A percentile compares a stretch with the other conserved stretches of the same genome.
Conservation (phyloP, 2,113 vertebrate genomes). For the Prolemur simus region DNA sequence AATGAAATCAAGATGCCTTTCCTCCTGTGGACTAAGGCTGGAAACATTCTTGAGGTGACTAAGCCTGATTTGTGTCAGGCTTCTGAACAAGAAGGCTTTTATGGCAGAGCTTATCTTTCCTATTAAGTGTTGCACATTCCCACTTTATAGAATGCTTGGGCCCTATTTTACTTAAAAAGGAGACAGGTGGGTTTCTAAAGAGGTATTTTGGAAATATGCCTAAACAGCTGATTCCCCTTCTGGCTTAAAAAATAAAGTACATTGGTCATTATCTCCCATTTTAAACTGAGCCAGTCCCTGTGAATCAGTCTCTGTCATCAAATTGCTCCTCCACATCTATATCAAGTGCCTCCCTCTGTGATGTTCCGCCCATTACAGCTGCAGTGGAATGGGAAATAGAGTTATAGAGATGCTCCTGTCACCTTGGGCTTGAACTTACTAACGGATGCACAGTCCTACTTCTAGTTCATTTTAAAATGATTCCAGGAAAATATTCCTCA, state of each 20-base stretch:
- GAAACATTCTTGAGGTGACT: slow-evolving; percentile 56
- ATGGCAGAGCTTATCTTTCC: slow-evolving; percentile 52
- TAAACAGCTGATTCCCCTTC: background rate
- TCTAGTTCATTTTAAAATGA: slow-evolving; percentile 50
- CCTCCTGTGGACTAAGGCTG: background rate
- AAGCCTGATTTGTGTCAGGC: slow-evolving; percentile 56
- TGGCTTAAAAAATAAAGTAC: slow-evolving; percentile 2
- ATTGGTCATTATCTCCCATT: slow-evolving; percentile 40
- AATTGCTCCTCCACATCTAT: background rate
- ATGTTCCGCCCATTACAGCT: background rate
- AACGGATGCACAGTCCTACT: slow-evolving; percentile 3
- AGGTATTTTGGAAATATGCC: slow-evolving; percentile 47
- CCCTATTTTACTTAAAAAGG: slow-evolving; percentile 62
- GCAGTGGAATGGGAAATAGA: background rate
- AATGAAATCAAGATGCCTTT: slow-evolving; percentile 19
- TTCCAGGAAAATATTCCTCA: background rate
- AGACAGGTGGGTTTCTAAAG: background rate
- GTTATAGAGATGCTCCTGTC: background rate
- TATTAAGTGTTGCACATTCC: slow-evolving; percentile 52
- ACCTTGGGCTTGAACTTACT: background rate
- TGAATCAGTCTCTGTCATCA: slow-evolving; percentile 50
- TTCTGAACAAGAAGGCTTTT: slow-evolving; percentile 61
- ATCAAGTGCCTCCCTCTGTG: background rate
- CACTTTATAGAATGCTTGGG: slow-evolving; percentile 27
- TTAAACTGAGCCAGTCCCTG: slow-evolving; percentile 26